Conservation (phyloP, 92 coral and sea anemone species). For the Muricea muricata region DNA sequence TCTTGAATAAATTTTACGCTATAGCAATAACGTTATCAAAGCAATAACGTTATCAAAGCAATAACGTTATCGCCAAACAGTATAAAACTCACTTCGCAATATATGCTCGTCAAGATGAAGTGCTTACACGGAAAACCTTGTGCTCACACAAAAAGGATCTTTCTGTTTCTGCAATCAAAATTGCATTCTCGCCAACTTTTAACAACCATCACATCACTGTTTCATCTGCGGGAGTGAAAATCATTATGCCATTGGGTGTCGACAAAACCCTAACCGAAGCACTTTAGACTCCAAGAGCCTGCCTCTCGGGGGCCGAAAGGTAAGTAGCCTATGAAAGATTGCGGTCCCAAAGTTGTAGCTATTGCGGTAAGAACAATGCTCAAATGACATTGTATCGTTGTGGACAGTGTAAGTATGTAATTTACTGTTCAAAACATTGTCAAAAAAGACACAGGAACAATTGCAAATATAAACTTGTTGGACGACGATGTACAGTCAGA, state of each 20-base stretch:
- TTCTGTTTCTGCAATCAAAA: too few species aligned
- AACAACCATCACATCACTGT: too few species aligned
- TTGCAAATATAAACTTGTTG: slow-evolving; percentile 56
- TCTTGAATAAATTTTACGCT: too few species aligned
- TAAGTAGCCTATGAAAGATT: not conserved
- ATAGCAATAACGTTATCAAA: too few species aligned
- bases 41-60: too few species aligned
- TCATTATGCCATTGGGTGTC: slow-evolving; percentile 50
- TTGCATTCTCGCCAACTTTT: too few species aligned
- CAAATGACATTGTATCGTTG: slow-evolving; percentile 21
- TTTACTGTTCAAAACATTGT: slow-evolving; percentile 65
- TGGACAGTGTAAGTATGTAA: slow-evolving; percentile 65
- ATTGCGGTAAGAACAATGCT: not conserved
- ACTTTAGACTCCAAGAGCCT: slow-evolving; percentile 15
- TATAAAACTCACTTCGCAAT: too few species aligned
- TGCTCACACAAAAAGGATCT: too few species aligned
- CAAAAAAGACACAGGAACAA: slow-evolving; percentile 68
- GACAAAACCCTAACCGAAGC: slow-evolving; percentile 11
- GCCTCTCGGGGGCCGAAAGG: slow-evolving; percentile 20
- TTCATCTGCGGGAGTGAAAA: slow-evolving; percentile 54
- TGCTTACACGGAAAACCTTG: too few species aligned
- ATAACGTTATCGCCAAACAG: too few species aligned
- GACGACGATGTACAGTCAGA: slow-evolving; percentile 41
- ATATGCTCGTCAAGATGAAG: too few species aligned
- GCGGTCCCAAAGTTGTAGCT: slow-evolving; percentile 12